Evolutionary conservation across 2,797 vertebrate genomes (phyloP), one percentile per base, ranked within the genome.

Genomic region (Anabacerthia variegaticeps): DNA sequence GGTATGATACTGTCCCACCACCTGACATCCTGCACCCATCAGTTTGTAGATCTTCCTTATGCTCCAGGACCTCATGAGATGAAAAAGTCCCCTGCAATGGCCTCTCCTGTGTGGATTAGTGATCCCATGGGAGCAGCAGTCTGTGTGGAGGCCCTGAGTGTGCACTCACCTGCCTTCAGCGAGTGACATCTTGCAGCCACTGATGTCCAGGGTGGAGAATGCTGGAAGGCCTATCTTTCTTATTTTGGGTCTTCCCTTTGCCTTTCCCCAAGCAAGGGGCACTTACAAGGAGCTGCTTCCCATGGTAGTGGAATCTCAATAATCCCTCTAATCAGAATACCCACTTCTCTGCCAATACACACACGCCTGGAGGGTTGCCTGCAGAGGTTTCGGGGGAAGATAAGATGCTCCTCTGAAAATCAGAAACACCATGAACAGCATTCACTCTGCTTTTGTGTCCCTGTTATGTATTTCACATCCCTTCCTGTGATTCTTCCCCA

Each of bases 251-350:
- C 32, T 88, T 78, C 46, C 18, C 11, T 66, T 78, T 19, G 26
- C 41, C 59, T 41, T 84, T 82, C 46, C 72, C 36, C 36, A 58
- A 48, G 51, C 4, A 62, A 88, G 88, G 30, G 52, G 56, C 13
- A 19, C 0, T 34, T 77, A 75, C 15, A 61, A 80, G 54, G 58
- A 86, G 76, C 48, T 87, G 74, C 55, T 94, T 76, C 73, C 44
- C n/a, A 23, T 1, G 2, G 48, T 21, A 68, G 30, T 82, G 51
- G 81, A 81, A 89, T 93, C 74, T 66, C 78, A 96, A 91, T 72
- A 78, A 96, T 69, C 58, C 34, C 43, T 94, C 77, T 92, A 72
- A 92, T 81, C 46, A 75, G 73, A 30, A 59, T 73, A 13, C 63
- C 69, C 67, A 73, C 83, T 86, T 67, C 28, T 26, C 48, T 91